Evolutionary conservation across 2,888 invertebrate genomes (phyloP).

Genomic region (Archips xylosteana): DNA sequence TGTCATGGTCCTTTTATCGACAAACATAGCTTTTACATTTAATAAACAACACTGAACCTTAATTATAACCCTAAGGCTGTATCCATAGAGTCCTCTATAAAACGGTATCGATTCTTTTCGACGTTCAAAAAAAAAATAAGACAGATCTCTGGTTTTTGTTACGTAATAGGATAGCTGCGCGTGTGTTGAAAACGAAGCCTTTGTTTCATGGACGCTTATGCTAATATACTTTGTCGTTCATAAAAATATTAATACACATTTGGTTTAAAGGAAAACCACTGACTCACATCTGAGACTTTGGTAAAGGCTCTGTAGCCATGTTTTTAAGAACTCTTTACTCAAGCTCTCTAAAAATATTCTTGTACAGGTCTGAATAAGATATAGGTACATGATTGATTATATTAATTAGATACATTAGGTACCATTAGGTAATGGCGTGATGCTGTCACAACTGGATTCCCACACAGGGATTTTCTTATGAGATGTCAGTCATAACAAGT

Average conservation of each 20-base stretch:
- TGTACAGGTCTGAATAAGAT: too few relatives aligned
- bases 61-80: conserved; percentile 40
- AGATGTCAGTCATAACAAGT: too few relatives aligned
- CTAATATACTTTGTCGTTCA: conserved; percentile 63
- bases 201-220: conserved; percentile 70
- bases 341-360: not conserved
- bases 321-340: not conserved
- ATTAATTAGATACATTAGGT: too few relatives aligned
- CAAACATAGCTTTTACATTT: conserved; percentile 45
- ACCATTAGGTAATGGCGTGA: too few relatives aligned
- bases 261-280: conserved; percentile 63
- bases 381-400: too few relatives aligned
- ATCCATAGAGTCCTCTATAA: conserved; percentile 4
- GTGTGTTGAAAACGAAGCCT: conserved; percentile 70
- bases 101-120: not conserved
- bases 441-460: too few relatives aligned
- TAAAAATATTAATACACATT: conserved; percentile 55
- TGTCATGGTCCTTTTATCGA: conserved; percentile 67
- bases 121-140: conserved; percentile 47
- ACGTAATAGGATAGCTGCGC: conserved; percentile 71
- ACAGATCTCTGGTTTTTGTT: conserved; percentile 69
- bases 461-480: too few relatives aligned
- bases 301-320: too few relatives aligned
- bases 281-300: conserved; percentile 52
- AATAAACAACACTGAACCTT: conserved; percentile 22